Evolutionary conservation across 2,888 invertebrate species (phyloP).

Genomic region (Cerastoderma edule): DNA sequence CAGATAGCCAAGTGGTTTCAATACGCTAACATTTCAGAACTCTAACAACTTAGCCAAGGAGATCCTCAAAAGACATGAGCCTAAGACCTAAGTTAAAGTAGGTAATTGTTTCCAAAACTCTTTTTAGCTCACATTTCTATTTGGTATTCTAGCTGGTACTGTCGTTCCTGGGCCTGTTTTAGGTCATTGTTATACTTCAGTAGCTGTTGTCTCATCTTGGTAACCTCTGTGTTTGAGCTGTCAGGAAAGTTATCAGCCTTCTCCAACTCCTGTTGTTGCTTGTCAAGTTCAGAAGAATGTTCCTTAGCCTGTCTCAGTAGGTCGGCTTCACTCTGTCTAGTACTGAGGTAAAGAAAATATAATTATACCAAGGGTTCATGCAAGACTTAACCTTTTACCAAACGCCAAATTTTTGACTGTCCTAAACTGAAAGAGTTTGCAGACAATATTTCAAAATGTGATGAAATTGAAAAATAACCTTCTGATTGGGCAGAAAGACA

Average conservation of each 20-base stretch:
- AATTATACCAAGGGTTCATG: neutral
- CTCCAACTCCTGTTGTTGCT: conserved; percentile 79
- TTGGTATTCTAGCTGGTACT: conserved; percentile 83
- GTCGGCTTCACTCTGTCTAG: conserved; percentile 80
- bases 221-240: conserved; percentile 81
- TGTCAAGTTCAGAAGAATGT: conserved; percentile 75
- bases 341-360: conserved; percentile 60
- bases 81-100: neutral
- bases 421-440: too few relatives aligned
- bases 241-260: conserved; percentile 83
- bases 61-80: neutral
- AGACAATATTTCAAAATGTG: too few relatives aligned
- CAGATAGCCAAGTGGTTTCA: too few relatives aligned
- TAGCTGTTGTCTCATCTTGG: conserved; percentile 80
- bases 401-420: too few relatives aligned
- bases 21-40: too few relatives aligned
- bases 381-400: too few relatives aligned
- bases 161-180: conserved; percentile 80
- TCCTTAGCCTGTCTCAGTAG: conserved; percentile 80
- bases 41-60: too few relatives aligned
- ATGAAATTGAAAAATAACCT: too few relatives aligned
- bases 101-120: neutral
- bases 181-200: conserved; percentile 82
- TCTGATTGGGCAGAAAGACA: too few relatives aligned
- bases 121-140: conserved; percentile 79